Evolutionary conservation across 1,140 invertebrate species (phyloP), one percentile per base, ranked within the genome.

Genomic region (Andrena cerasifolii): DNA sequence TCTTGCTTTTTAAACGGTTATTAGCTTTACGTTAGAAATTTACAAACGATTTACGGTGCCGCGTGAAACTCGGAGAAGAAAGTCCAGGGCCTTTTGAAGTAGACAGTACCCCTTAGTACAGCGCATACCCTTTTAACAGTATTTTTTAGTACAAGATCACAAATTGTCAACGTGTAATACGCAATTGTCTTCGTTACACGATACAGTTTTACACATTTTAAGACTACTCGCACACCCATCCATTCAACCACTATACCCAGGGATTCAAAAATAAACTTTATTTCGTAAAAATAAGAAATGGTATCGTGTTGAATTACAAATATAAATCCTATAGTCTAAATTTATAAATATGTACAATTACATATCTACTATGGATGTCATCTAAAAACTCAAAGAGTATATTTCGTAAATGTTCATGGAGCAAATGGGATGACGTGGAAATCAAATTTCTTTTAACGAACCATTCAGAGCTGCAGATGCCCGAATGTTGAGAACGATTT

Each of bases 331-430:
- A 91, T 83, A 76, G 47, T 80, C 89, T 91, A 91, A 72, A 82
- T 88, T 87, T 84, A 90, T 90, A 89, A 90, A 89, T 90, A 91
- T 91, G 79, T 90, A 91, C 89, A 89, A 79, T 82, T 84, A 89
- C 82, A 88, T 85, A 84, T 82, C 84, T 87, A 86, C 73, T 83
- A 87, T 79, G 77, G 76, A 68, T 84, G 80, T 86, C 75, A 83
- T 40, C 70, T 87, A 87, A 70, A 75, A 84, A 86, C 73, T 86
- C 68, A 86, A 86, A 68, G 73, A 86, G 78, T 84, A 85, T 85
- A 85, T 47, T 82, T 80, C 36, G 28, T 82, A 79, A 79, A 79
- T 82, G 66, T 80, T 86, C 36, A 73, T 86, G 83, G 85, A 89
- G 85, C 87, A 88, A 79, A 86, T 88, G 80, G 79, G 83, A 86